Evolutionary conservation across 2,888 invertebrate species (phyloP), one percentile per base, ranked within the genome.

Genomic region (Polydrusus tereticollis): DNA sequence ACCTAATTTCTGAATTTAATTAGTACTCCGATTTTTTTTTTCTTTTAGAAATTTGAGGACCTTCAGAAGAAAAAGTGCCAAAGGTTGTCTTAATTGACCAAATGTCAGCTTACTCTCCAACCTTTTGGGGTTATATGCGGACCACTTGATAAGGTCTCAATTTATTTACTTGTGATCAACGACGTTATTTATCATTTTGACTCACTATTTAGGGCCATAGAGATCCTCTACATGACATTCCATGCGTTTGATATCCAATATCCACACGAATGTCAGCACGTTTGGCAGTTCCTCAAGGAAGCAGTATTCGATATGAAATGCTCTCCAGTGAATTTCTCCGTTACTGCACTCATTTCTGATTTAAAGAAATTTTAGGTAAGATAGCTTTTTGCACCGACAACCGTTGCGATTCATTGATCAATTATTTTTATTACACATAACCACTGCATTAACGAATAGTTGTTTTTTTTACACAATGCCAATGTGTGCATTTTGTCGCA

Each of bases 61-160:
- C 21, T 50, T n/a, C 21, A 50, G 16, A 23, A 50, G 23, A 50
- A 50, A n/a, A 50, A 21, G 16, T n/a, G 7, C 12, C 20, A 50
- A 21, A 20, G 57, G 3, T 6, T 57, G 2, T 5, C 20, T 8
- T 21, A 23, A 26, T 10, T 55, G 7, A 18, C 12, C 2, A 4
- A 29, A 21, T 55, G 23, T 29, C 12, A 21, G 20, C 23, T 55
- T 12, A 36, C 58, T 1, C 12, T 58, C 1, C 55, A 55, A 14
- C 55, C 55, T 55, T 55, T 55, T 55, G 55, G 21, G 2, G 55
- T 55, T n/a, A 21, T 55, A 4, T 55, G 55, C 23, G 55, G 55
- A 2, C 55, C 55, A 1, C 23, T 55, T 12, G 23, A 7, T 8
- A 21, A 21, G 8, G 23, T 55, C 6, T 12, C 7, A 2, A 55